Conservation (phyloP, 2,797 vertebrate species). For the Pitangus sulphuratus region DNA sequence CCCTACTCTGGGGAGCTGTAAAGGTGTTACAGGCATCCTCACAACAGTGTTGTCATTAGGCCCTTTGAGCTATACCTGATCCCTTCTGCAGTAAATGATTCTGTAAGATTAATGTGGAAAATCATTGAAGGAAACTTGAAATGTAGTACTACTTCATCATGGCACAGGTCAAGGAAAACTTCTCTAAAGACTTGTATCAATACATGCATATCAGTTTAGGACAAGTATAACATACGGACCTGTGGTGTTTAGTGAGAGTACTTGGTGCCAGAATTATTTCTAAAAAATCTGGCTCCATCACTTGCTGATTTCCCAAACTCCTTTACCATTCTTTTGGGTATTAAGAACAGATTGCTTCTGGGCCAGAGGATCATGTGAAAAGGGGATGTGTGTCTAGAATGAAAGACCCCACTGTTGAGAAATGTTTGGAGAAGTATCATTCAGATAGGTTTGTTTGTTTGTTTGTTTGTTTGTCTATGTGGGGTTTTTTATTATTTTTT, state of each 20-base stretch:
- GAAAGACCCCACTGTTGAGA: not conserved
- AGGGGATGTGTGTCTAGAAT: not conserved
- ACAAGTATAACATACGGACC: not conserved
- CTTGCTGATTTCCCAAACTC: not conserved
- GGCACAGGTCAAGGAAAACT: not conserved
- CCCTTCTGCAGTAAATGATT: not conserved
- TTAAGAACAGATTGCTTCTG: not conserved
- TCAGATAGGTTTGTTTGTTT: not conserved
- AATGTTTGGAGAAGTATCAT: not conserved
- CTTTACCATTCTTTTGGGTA: not conserved
- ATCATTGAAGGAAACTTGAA: not conserved
- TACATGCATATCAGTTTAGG: not conserved
- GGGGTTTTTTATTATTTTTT: not conserved
- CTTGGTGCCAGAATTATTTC: not conserved
- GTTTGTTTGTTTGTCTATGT: too few species aligned
- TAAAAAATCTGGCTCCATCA: not conserved
- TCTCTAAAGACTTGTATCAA: not conserved
- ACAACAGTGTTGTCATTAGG: not conserved
- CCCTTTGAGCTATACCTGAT: not conserved
- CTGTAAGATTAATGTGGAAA: not conserved
- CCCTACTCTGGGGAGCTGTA: not conserved
- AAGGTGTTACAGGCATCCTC: not conserved
- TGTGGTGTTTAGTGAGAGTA: not conserved
- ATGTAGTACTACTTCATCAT: not conserved
- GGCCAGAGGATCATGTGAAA: not conserved